These are phyloP conservation scores for Apamea crenata DNA, from an alignment of 2,888 invertebrate genomes.

Conservation along the genomic window DNA sequence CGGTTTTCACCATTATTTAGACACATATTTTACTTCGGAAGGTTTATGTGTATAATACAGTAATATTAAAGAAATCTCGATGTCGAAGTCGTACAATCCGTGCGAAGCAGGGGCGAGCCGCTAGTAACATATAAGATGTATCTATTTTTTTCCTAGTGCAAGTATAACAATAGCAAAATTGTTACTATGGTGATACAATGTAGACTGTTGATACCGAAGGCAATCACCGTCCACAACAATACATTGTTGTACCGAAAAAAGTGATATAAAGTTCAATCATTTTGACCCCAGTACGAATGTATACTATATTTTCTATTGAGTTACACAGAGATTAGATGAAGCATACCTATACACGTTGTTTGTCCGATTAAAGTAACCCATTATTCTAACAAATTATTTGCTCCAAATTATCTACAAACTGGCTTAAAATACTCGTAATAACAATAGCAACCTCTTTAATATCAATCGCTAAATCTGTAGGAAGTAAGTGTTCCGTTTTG, in stretches of 20 bases:
- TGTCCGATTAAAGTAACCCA: neutral
- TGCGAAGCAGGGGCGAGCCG: neutral
- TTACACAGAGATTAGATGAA: neutral
- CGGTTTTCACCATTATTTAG: too few relatives aligned
- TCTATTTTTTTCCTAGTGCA: neutral
- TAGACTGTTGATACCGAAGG: neutral
- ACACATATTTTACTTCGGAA: too few relatives aligned
- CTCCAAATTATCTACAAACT: neutral
- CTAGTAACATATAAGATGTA: neutral
- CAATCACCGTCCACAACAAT: constrained; percentile 48
- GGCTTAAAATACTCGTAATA: constrained; percentile 32
- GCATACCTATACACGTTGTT: neutral
- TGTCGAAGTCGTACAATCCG: neutral
- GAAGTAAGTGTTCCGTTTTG: constrained; percentile 68
- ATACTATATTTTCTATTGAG: constrained; percentile 17
- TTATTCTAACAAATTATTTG: neutral
- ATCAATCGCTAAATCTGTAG: constrained; percentile 57
- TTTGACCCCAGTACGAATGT: constrained; percentile 29
- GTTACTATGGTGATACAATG: constrained; percentile 29
- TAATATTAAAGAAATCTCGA: neutral
- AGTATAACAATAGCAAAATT: neutral
- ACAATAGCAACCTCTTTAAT: constrained; percentile 44
- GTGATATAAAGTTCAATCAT: constrained; percentile 31
- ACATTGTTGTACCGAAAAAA: neutral
- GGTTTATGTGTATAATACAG: neutral